Evolutionary conservation across 2,888 invertebrate species (phyloP).

Genomic region (Hirudinaria manillensis): DNA sequence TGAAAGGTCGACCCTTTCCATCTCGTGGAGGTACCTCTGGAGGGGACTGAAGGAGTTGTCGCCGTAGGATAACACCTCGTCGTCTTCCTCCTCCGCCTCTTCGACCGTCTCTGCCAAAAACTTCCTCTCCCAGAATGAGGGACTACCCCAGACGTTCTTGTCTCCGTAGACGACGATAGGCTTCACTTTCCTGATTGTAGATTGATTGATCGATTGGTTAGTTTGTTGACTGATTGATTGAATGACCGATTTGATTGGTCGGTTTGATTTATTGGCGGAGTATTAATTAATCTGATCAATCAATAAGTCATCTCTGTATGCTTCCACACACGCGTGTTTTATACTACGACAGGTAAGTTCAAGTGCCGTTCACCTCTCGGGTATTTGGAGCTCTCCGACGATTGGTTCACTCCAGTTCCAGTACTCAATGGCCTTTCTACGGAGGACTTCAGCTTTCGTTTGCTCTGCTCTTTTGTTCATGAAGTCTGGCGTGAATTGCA

Average conservation of each 20-base stretch:
- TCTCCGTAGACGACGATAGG: background rate
- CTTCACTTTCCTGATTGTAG: background rate
- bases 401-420: slow-evolving; percentile 2
- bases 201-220: too few species aligned
- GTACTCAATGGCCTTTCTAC: slow-evolving; percentile 2
- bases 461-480: slow-evolving; percentile 4
- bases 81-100: background rate
- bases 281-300: too few species aligned
- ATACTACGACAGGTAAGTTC: too few species aligned
- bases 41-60: too few species aligned
- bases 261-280: too few species aligned
- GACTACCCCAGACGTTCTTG: background rate
- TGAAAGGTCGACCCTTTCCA: too few species aligned
- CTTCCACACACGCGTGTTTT: too few species aligned
- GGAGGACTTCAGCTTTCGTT: background rate
- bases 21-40: too few species aligned
- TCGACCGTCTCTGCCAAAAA: background rate
- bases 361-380: background rate
- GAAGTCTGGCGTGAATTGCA: too few species aligned
- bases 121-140: background rate
- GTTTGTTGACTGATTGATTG: too few species aligned
- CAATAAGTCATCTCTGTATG: too few species aligned
- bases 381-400: background rate
- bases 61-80: background rate
- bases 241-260: too few species aligned